Conservation (phyloP, 2,888 invertebrate genomes). For the Platycnemis pennipes region DNA sequence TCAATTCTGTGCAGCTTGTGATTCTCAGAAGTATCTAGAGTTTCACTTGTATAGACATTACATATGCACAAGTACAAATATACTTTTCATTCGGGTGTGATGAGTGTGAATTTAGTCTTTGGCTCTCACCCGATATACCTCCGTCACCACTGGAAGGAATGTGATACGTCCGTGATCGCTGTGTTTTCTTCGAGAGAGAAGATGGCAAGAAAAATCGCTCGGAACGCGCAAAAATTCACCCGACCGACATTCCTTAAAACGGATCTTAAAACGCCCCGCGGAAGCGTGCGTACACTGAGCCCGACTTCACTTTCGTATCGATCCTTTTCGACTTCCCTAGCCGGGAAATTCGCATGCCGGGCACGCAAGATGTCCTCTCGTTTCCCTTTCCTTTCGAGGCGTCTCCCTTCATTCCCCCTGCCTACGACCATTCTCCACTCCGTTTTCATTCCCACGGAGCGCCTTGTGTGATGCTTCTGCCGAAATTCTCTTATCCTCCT, state of each 20-base stretch:
- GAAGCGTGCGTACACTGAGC: conserved; percentile 1
- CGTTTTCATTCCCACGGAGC: background rate
- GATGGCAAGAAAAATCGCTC: background rate
- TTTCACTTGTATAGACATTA: too few relatives aligned
- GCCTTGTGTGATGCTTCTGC: too few relatives aligned
- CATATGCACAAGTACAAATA: too few relatives aligned
- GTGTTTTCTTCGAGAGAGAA: background rate
- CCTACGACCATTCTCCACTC: background rate
- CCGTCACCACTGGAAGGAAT: background rate
- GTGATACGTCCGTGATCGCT: background rate
- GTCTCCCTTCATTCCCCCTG: background rate
- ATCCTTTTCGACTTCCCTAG: conserved; percentile 5
- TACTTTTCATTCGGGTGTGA: too few relatives aligned
- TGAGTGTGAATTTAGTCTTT: background rate
- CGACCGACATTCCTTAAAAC: background rate
- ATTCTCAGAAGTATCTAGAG: too few relatives aligned
- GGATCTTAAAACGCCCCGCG: conserved; percentile 30
- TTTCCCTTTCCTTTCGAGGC: background rate
- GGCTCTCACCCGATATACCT: background rate
- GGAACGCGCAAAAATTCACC: background rate
- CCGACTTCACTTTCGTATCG: conserved; percentile 35
- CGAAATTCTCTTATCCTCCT: background rate
- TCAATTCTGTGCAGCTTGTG: too few relatives aligned
- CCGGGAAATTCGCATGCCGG: conserved; percentile 39
- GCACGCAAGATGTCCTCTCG: conserved; percentile 39